Conservation (phyloP, 2,797 vertebrate species). For the Onychomys arenicola region DNA sequence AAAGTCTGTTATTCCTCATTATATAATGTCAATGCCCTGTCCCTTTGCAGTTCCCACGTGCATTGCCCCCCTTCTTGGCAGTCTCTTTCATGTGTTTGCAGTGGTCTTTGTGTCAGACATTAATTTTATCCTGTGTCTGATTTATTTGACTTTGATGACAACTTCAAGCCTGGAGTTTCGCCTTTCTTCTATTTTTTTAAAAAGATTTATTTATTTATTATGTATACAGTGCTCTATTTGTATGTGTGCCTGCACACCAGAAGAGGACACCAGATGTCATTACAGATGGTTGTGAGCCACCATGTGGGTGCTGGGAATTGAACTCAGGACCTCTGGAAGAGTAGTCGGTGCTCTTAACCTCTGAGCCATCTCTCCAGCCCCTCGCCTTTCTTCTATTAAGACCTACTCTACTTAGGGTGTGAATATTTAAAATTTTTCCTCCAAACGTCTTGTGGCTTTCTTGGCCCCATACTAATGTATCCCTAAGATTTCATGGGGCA, state of each 20-base stretch:
- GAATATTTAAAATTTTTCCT: not conserved
- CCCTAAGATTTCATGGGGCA: not conserved
- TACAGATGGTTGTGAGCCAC: too few species aligned
- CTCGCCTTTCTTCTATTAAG: not conserved
- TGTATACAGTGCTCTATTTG: too few species aligned
- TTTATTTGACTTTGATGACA: not conserved
- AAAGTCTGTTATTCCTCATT: not conserved
- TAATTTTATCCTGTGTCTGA: not conserved
- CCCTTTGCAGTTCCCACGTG: not conserved
- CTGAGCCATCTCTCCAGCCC: too few species aligned
- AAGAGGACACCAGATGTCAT: too few species aligned
- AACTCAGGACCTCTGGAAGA: too few species aligned
- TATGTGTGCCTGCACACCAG: too few species aligned
- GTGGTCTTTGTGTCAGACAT: not conserved
- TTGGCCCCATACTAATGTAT: not conserved
- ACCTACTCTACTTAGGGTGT: not conserved
- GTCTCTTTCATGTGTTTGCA: not conserved
- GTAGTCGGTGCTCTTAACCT: too few species aligned
- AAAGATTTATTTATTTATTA: too few species aligned
- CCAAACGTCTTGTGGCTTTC: not conserved
- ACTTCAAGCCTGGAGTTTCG: not conserved
- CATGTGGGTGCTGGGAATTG: too few species aligned
- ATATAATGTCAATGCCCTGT: not conserved
- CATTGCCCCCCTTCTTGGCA: not conserved
- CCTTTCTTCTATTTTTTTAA: not conserved